Evolutionary conservation across 2,113 vertebrate species (phyloP), one percentile per base, ranked within the genome.

Genomic region (Cyprinus carpio): DNA sequence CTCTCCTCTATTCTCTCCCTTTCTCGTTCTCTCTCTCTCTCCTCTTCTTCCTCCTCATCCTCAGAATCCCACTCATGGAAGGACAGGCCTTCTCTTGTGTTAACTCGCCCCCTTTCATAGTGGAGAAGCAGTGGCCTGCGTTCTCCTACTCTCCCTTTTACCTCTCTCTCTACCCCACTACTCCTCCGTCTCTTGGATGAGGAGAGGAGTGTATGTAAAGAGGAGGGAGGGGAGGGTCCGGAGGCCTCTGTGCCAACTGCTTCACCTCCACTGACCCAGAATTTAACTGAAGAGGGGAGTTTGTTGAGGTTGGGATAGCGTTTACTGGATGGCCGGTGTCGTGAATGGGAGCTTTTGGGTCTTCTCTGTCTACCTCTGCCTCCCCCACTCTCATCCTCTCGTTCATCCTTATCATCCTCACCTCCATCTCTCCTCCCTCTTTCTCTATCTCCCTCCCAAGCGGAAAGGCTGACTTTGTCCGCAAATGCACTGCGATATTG

Each of bases 11-110:
- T 87, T 51, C 90, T 89, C 29, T 90, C 89, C 69, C 94, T 92
- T 9, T 49, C 89, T 67, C 62, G 65, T 51, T 83, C 85, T 51
- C 84, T 92, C 2, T 92, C 93, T 40, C 82, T 92, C 2, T 93
- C 93, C 0, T 95, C 93, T 2, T 91, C 92, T 0, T 91, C 86
- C 20, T 89, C 88, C 16, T 93, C 93, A 18, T 95, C 93, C 54
- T 95, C 94, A 9, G 94, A 94, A 82, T 95, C 95, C 95, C 95
- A 95, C 86, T 95, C 94, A 4, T 93, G 95, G 84, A 95, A 94
- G 60, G 95, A 94, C 37, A 94, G 87, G 49, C 94, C 94, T 90
- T 95, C 93, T 89, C 93, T 91, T 6, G 94, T 93, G 87, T 92
- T 94, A 78, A 92, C 90, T 90, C 94, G 92, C 29, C 93, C 93